phyloP scores from a whole-genome alignment of 2,113 vertebrate species.

The Apteryx mantelli region DNA sequence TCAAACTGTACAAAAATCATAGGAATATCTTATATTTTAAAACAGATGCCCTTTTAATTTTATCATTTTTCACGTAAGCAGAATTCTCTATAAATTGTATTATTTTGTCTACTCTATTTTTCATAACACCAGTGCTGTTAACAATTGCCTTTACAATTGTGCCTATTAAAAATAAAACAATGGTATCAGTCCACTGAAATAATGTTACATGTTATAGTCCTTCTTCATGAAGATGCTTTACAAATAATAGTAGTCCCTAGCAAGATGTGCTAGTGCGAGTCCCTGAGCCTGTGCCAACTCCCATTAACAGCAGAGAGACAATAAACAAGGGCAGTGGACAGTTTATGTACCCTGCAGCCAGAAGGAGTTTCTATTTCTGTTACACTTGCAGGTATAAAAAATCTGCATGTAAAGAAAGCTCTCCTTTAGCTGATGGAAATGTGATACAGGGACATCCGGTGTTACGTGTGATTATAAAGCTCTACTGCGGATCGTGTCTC shows the following conservation, averaged over 20 bases:
- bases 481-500: rapidly evolving
- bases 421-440: not conserved
- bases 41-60: not conserved
- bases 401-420: not conserved
- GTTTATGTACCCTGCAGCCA: not conserved
- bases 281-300: not conserved
- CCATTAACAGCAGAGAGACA: not conserved
- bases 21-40: not conserved
- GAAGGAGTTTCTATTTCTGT: slow-evolving; percentile 28
- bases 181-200: not conserved
- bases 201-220: not conserved
- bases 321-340: not conserved
- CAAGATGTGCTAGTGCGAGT: not conserved
- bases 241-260: not conserved
- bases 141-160: not conserved
- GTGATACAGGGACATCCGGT: rapidly evolving
- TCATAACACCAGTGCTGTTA: not conserved
- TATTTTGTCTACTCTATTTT: slow-evolving; percentile 16
- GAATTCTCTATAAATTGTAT: not conserved
- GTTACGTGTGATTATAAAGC: rapidly evolving
- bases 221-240: not conserved
- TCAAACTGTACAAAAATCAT: not conserved
- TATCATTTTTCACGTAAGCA: not conserved
- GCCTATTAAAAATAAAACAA: slow-evolving; percentile 3
- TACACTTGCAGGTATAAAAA: not conserved